Conservation (phyloP, 2,113 vertebrate genomes). For the Pteropus alecto region DNA sequence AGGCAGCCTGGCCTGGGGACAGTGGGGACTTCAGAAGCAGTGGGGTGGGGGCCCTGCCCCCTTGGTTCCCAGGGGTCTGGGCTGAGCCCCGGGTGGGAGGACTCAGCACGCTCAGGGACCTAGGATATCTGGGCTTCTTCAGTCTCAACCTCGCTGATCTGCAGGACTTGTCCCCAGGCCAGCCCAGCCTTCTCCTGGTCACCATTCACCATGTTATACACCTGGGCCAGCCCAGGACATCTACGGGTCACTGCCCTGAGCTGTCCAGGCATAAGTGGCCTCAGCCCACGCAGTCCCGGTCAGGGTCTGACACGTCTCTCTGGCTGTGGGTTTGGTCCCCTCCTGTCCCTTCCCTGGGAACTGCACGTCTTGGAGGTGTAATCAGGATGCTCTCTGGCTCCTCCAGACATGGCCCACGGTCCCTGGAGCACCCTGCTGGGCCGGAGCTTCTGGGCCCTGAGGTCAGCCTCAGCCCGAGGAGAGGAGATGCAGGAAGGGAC, state of each 20-base stretch:
- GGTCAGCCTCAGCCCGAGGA: not conserved
- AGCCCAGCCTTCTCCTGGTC: not conserved
- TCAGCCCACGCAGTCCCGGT: not conserved
- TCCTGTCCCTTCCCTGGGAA: not conserved
- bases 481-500: not conserved
- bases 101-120: too few species aligned
- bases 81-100: not conserved
- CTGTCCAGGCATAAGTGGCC: not conserved
- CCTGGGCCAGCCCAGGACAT: not conserved
- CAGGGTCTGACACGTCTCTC: not conserved
- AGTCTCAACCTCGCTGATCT: not conserved
- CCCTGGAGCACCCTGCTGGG: not conserved
- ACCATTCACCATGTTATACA: too few species aligned
- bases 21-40: not conserved
- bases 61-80: not conserved
- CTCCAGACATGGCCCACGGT: rapidly evolving
- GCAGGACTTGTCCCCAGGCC: not conserved
- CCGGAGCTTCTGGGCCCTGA: not conserved
- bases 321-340: too few species aligned
- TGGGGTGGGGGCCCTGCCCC: rapidly evolving
- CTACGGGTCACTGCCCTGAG: not conserved
- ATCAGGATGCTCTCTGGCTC: not conserved
- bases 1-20: not conserved
- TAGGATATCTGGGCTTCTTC: not conserved
- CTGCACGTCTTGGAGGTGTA: too few species aligned